Evolutionary conservation across 2,113 vertebrate species (phyloP).

Genomic region (Toxostoma redivivum): DNA sequence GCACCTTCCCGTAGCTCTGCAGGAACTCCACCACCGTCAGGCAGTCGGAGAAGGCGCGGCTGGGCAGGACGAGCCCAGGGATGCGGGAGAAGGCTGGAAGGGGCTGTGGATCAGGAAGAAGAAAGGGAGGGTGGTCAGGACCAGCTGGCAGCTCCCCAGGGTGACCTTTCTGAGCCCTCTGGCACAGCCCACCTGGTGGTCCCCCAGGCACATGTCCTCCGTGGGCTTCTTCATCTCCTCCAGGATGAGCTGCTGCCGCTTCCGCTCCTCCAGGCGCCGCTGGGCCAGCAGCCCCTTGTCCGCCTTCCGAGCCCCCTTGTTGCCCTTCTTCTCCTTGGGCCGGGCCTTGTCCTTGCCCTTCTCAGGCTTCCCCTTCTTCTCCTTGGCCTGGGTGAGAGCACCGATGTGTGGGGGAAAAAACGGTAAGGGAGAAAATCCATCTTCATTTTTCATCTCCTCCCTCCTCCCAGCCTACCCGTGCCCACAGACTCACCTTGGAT

Average conservation of each 20-base stretch:
- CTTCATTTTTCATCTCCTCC: background rate
- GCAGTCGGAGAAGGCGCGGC: constrained; percentile 86
- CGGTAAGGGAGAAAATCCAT: rapidly evolving
- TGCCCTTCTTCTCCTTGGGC: constrained; percentile 81
- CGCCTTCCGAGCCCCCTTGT: constrained; percentile 67
- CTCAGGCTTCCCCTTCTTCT: constrained; percentile 72
- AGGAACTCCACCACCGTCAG: constrained; percentile 90
- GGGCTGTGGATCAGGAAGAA: constrained; percentile 62
- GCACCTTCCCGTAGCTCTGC: constrained; percentile 87
- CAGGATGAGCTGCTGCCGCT: constrained; percentile 87
- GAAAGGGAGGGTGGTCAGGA: background rate
- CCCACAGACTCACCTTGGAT: constrained; percentile 70
- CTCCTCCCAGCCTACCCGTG: rapidly evolving
- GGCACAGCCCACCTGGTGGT: constrained; percentile 80
- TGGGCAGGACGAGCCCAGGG: constrained; percentile 86
- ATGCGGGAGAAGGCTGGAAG: constrained; percentile 86
- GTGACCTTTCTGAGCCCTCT: rapidly evolving
- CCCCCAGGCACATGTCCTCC: constrained; percentile 94
- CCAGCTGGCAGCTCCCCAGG: rapidly evolving
- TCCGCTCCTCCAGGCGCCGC: constrained; percentile 86
- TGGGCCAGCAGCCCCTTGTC: constrained; percentile 82
- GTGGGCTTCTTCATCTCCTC: constrained; percentile 96
- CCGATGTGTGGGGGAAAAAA: background rate
- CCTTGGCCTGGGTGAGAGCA: constrained; percentile 45
- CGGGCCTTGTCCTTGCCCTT: constrained; percentile 57